These are phyloP conservation scores for Eupithecia subumbrata DNA, from an alignment of 2,888 invertebrate genomes.

Conservation along the genomic window DNA sequence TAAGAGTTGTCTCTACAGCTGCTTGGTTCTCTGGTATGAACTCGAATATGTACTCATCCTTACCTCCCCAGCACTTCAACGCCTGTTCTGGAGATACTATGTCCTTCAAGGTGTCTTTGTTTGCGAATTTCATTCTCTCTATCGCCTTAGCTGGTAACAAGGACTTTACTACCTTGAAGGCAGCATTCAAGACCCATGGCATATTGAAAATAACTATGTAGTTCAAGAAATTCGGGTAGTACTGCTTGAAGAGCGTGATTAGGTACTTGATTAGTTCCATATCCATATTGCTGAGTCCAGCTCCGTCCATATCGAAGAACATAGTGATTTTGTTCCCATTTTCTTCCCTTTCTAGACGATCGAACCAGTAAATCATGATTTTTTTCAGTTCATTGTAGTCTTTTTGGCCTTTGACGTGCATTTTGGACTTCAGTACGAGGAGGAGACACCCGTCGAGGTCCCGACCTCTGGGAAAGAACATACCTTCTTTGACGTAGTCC, in stretches of 20 bases:
- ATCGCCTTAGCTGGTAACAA: slow-evolving; percentile 95
- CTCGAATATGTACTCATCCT: slow-evolving; percentile 88
- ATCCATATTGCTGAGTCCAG: slow-evolving; percentile 94
- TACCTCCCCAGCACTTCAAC: slow-evolving; percentile 92
- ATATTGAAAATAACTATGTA: slow-evolving; percentile 96
- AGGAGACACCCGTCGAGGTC: slow-evolving; percentile 92
- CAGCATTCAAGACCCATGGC: slow-evolving; percentile 97
- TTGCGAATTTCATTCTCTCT: slow-evolving; percentile 93
- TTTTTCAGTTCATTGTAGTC: slow-evolving; percentile 90
- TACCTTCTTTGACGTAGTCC: slow-evolving; percentile 90
- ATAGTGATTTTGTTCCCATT: slow-evolving; percentile 91
- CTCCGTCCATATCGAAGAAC: slow-evolving; percentile 95
- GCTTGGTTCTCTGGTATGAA: slow-evolving; percentile 86
- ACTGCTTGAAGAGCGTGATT: slow-evolving; percentile 93
- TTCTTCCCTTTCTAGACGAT: slow-evolving; percentile 89
- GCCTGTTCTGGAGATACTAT: slow-evolving; percentile 90
- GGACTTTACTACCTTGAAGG: slow-evolving; percentile 94
- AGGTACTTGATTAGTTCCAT: slow-evolving; percentile 95
- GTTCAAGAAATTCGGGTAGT: slow-evolving; percentile 94
- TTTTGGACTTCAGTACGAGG: slow-evolving; percentile 91
- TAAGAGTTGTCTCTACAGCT: slow-evolving; percentile 70
- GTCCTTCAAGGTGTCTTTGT: slow-evolving; percentile 89
- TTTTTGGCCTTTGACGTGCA: slow-evolving; percentile 90
- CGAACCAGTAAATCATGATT: slow-evolving; percentile 94
- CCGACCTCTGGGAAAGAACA: slow-evolving; percentile 89